Evolutionary conservation across 1,140 invertebrate species (phyloP).

Genomic region (Dinothrombium tinctorium): DNA sequence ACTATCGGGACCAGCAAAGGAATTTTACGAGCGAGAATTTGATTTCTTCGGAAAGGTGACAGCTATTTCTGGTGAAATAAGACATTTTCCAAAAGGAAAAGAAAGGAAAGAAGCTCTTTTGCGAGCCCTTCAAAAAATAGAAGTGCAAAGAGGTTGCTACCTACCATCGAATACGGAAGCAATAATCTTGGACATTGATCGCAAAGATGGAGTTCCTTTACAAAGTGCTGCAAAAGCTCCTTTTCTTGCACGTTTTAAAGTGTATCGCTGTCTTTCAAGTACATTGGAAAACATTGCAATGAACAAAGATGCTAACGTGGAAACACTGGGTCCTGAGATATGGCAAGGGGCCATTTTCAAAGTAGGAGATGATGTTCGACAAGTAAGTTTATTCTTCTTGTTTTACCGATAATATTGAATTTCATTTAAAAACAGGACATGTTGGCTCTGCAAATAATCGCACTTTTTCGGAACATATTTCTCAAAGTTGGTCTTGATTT

Average conservation of each 20-base stretch:
- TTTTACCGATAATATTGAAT: slow-evolving; percentile 26
- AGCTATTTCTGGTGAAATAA: slow-evolving; percentile 78
- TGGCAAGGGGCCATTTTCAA: slow-evolving; percentile 99
- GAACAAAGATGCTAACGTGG: slow-evolving; percentile 22
- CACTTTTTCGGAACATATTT: slow-evolving; percentile 92
- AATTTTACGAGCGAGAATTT: slow-evolving; percentile 92
- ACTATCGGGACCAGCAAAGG: slow-evolving; percentile 70
- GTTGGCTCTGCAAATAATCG: slow-evolving; percentile 91
- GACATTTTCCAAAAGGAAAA: slow-evolving; percentile 48
- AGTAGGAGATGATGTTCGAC: slow-evolving; percentile 82
- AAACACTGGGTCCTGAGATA: slow-evolving; percentile 39
- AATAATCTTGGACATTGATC: slow-evolving; percentile 89
- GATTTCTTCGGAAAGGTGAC: slow-evolving; percentile 95
- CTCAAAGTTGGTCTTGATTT: slow-evolving; percentile 81
- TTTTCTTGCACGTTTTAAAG: slow-evolving; percentile 79
- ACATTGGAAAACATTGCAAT: background rate
- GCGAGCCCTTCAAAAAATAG: slow-evolving; percentile 57
- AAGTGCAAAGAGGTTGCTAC: slow-evolving; percentile 81
- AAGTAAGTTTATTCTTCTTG: slow-evolving; percentile 15
- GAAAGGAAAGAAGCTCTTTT: slow-evolving; percentile 84
- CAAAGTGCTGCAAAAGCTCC: slow-evolving; percentile 98
- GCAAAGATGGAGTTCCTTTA: slow-evolving; percentile 92
- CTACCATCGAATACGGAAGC: slow-evolving; percentile 96
- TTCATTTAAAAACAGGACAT: too few species aligned
- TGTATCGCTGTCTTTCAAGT: slow-evolving; percentile 20